phyloP scores from a whole-genome alignment of 2,113 vertebrate species.

The Thunnus thynnus region DNA sequence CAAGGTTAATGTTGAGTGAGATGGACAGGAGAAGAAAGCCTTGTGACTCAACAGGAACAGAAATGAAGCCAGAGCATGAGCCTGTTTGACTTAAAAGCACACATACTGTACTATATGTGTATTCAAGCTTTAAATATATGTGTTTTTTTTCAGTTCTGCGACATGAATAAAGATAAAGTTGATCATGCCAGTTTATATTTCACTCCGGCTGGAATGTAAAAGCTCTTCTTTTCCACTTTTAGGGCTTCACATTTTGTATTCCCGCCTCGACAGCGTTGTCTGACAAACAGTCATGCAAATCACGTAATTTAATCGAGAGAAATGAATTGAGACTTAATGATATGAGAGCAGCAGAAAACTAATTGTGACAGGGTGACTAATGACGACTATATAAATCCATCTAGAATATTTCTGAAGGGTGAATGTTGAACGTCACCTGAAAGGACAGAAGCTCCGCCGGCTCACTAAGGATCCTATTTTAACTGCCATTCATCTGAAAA shows the following conservation, averaged over 20 bases:
- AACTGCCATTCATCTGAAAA: conserved; percentile 45
- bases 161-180: neutral
- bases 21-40: conserved; percentile 21
- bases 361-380: conserved; percentile 64
- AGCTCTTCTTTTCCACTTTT: neutral
- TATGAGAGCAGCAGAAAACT: conserved; percentile 50
- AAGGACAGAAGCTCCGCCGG: conserved; percentile 25
- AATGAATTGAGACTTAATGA: conserved; percentile 52
- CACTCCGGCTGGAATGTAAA: too few relatives aligned
- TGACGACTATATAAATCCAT: conserved; percentile 44
- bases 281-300: conserved; percentile 45
- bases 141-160: neutral
- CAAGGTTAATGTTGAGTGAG: conserved; percentile 58
- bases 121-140: neutral
- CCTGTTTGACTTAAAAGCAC: neutral
- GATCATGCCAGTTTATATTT: neutral
- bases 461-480: conserved; percentile 4
- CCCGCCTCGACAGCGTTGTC: neutral
- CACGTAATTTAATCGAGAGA: conserved; percentile 38
- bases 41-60: conserved; percentile 16
- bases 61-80: neutral
- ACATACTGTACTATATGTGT: too few relatives aligned
- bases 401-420: conserved; percentile 33
- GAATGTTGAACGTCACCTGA: conserved; percentile 17
- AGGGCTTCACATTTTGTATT: neutral